phyloP scores from a whole-genome alignment of 1,140 invertebrate genomes.

The Musca vetustissima region DNA sequence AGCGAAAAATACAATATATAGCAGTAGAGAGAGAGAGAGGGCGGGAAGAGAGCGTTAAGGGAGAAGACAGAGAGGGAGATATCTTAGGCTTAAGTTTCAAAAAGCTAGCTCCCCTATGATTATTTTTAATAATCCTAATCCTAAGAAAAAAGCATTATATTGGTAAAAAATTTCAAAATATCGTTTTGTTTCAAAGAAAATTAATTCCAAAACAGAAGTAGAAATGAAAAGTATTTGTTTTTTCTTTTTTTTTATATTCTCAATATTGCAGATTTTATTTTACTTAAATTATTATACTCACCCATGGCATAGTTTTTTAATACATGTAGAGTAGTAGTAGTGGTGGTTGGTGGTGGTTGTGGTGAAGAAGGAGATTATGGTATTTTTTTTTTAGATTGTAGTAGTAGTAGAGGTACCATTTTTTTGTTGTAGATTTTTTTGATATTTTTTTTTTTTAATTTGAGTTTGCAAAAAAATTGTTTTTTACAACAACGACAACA shows the following conservation, averaged over 20 bases:
- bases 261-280: background rate
- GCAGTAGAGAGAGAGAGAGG: too few species aligned
- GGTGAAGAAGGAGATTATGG: background rate
- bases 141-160: background rate
- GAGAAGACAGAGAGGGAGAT: too few species aligned
- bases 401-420: background rate
- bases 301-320: background rate
- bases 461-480: constrained; percentile 14
- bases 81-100: too few species aligned
- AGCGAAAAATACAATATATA: too few species aligned
- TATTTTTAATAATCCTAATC: too few species aligned
- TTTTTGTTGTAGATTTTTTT: constrained; percentile 13
- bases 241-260: constrained; percentile 2
- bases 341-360: too few species aligned
- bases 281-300: constrained; percentile 17
- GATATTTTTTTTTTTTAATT: constrained; percentile 2
- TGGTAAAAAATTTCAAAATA: background rate
- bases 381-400: background rate
- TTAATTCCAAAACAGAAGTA: background rate
- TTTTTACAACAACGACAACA: background rate
- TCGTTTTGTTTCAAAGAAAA: background rate
- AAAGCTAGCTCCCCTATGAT: too few species aligned
- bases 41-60: too few species aligned
- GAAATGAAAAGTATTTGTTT: background rate
- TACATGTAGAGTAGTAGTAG: too few species aligned